Evolutionary conservation across 2,113 vertebrate genomes (phyloP).

Genomic region (Cyrtonyx montezumae): DNA sequence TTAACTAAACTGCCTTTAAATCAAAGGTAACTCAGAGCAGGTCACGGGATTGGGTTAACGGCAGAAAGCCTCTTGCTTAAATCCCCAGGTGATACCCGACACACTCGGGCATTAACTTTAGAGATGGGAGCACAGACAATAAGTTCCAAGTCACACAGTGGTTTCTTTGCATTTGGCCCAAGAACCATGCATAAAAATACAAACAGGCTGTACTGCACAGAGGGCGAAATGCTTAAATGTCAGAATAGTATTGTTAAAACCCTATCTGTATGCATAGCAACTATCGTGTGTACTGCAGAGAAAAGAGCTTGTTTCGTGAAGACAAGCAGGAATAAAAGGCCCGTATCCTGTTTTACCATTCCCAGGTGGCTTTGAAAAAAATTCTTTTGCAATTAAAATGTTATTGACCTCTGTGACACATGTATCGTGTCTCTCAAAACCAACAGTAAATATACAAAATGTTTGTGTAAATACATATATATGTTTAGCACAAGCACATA

Average conservation of each 20-base stretch:
- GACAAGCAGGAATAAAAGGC: constrained; percentile 75
- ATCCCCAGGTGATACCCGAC: constrained; percentile 86
- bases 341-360: constrained; percentile 78
- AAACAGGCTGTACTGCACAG: constrained; percentile 75
- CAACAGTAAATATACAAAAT: constrained; percentile 73
- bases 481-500: neutral
- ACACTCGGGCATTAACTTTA: constrained; percentile 78
- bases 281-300: constrained; percentile 76
- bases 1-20: constrained; percentile 77
- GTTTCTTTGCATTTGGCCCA: constrained; percentile 82
- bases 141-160: constrained; percentile 81
- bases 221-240: constrained; percentile 83
- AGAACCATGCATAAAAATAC: constrained; percentile 77
- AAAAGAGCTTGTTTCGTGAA: constrained; percentile 73
- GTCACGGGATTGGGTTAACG: constrained; percentile 78
- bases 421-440: constrained; percentile 58
- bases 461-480: constrained; percentile 62
- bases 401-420: constrained; percentile 72
- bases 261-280: constrained; percentile 79
- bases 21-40: constrained; percentile 78
- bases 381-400: constrained; percentile 75
- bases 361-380: constrained; percentile 74
- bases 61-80: constrained; percentile 79
- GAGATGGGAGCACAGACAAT: constrained; percentile 77
- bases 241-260: constrained; percentile 78